Evolutionary conservation across 92 coral and sea anemone species (phyloP).

Genomic region (Montipora capitata): DNA sequence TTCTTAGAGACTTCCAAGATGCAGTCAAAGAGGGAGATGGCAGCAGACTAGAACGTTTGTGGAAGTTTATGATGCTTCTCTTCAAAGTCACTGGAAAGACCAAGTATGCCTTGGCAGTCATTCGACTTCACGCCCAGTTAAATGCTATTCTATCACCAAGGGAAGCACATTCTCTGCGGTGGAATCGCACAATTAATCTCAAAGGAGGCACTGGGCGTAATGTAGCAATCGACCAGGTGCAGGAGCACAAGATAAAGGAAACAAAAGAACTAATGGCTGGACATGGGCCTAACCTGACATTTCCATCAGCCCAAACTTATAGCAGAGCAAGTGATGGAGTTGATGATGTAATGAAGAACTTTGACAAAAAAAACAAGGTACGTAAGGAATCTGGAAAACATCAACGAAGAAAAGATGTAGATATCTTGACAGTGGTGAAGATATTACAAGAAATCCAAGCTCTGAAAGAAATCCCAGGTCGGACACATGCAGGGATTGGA

Average conservation of each 20-base stretch:
- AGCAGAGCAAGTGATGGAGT: slow-evolving; percentile 12
- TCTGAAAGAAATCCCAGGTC: slow-evolving; percentile 44
- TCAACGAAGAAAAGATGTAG: slow-evolving; percentile 27
- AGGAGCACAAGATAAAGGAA: slow-evolving; percentile 40
- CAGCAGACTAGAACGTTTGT: slow-evolving; percentile 21
- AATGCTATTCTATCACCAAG: slow-evolving; percentile 53
- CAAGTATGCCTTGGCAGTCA: slow-evolving; percentile 50
- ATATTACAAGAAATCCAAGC: slow-evolving; percentile 36
- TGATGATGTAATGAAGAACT: slow-evolving; percentile 11
- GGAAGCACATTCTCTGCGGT: slow-evolving; percentile 38
- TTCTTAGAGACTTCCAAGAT: too few relatives aligned
- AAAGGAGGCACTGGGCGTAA: too few relatives aligned
- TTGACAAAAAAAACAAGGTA: slow-evolving; percentile 11
- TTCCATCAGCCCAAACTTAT: slow-evolving; percentile 15
- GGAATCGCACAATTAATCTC: slow-evolving; percentile 1
- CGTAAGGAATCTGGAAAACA: slow-evolving; percentile 27
- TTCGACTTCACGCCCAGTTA: slow-evolving; percentile 46
- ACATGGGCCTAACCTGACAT: slow-evolving; percentile 59
- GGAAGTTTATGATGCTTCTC: slow-evolving; percentile 57
- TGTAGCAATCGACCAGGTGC: too few relatives aligned
- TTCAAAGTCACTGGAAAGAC: slow-evolving; percentile 58
- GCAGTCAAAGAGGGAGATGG: not conserved
- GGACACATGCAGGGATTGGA: slow-evolving; percentile 53
- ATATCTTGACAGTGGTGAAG: slow-evolving; percentile 37
- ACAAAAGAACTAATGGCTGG: slow-evolving; percentile 48